phyloP scores from a whole-genome alignment of 2,797 vertebrate genomes.

The Orientallactaga sibirica region DNA sequence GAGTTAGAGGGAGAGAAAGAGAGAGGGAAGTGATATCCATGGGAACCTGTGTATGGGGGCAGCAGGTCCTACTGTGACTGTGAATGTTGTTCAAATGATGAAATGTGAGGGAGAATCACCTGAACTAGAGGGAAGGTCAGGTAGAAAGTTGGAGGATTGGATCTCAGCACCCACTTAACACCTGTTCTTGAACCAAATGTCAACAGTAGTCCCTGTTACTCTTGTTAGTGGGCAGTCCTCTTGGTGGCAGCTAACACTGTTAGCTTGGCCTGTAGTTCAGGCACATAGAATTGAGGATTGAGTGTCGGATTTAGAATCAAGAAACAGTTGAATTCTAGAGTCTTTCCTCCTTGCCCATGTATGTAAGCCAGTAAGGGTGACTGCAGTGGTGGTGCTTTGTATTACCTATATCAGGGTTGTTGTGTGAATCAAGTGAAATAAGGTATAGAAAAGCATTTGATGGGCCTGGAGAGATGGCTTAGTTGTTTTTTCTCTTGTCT shows the following conservation, averaged over 20 bases:
- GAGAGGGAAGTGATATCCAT: background rate
- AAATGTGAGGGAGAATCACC: background rate
- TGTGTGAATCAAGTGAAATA: constrained; percentile 44
- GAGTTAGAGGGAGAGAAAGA: background rate
- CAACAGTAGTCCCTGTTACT: background rate
- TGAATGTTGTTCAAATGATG: background rate
- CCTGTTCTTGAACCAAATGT: background rate
- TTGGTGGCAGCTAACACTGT: background rate
- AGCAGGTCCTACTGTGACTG: background rate
- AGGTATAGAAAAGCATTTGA: background rate
- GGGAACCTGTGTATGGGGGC: background rate
- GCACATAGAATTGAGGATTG: background rate
- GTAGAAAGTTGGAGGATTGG: background rate
- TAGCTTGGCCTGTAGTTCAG: background rate
- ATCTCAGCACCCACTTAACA: background rate
- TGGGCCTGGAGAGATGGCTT: too few species aligned
- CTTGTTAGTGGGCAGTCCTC: too few species aligned
- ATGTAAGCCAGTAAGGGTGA: background rate
- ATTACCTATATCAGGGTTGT: background rate
- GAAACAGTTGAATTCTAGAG: background rate
- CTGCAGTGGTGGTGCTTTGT: background rate
- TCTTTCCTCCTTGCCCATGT: background rate
- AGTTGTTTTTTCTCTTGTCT: too few species aligned
- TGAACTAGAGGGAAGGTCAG: background rate
- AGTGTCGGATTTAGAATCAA: background rate